Evolutionary conservation across 2,797 vertebrate genomes (phyloP).

Genomic region (Momotus momota): DNA sequence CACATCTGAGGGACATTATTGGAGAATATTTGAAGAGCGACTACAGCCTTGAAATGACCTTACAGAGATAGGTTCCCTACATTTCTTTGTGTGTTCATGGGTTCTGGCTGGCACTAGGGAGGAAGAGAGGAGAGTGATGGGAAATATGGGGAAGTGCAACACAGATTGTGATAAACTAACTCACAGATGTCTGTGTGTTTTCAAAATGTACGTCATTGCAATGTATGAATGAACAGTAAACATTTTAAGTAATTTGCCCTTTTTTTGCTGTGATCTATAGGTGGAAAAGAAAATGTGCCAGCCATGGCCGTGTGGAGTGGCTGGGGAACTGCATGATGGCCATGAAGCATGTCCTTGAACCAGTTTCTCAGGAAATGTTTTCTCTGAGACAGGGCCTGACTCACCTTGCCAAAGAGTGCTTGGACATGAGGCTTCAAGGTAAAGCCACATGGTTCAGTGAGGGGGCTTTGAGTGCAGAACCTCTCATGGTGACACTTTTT

Average conservation of each 20-base stretch:
- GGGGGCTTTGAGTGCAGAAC: neutral
- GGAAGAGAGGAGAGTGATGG: neutral
- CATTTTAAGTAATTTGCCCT: neutral
- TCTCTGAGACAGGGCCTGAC: neutral
- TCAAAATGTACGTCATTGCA: neutral
- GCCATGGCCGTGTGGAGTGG: neutral
- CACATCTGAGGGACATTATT: neutral
- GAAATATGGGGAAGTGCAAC: neutral
- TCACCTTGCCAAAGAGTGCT: neutral
- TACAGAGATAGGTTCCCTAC: neutral
- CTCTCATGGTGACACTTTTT: neutral
- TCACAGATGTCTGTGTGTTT: neutral
- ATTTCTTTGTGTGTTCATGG: neutral
- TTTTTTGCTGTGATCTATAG: neutral
- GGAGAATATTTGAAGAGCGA: neutral
- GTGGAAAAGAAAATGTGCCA: neutral
- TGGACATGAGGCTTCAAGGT: neutral
- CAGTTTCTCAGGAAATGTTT: neutral
- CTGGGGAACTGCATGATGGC: neutral
- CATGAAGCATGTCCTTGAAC: neutral
- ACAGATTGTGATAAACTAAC: neutral
- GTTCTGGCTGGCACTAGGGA: neutral
- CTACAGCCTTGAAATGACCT: neutral
- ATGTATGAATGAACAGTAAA: neutral
- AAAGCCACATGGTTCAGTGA: accelerated